phyloP scores from a whole-genome alignment of 2,888 invertebrate species.

The Monochamus alternatus region DNA sequence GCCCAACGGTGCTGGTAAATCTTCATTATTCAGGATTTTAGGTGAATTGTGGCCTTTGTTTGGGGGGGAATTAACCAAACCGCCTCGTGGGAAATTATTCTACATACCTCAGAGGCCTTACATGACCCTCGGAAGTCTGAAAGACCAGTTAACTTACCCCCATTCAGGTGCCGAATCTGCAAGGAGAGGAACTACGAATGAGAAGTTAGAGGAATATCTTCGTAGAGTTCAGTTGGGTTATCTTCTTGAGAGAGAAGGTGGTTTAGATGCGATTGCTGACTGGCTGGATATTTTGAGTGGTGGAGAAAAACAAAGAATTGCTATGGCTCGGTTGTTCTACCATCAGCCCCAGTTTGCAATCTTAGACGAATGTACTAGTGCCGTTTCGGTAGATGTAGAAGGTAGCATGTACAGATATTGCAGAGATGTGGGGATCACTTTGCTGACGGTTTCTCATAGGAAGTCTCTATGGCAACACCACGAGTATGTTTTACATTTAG shows the following conservation, averaged over 20 bases:
- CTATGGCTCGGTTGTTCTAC: slow-evolving; percentile 98
- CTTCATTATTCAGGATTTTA: slow-evolving; percentile 95
- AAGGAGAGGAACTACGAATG: slow-evolving; percentile 84
- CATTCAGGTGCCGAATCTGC: slow-evolving; percentile 91
- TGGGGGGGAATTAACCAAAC: slow-evolving; percentile 92
- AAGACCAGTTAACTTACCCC: slow-evolving; percentile 95
- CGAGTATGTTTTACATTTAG: slow-evolving; percentile 96
- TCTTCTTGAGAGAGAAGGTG: slow-evolving; percentile 87
- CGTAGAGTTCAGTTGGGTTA: slow-evolving; percentile 89
- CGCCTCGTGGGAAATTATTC: slow-evolving; percentile 95
- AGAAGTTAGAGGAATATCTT: slow-evolving; percentile 83
- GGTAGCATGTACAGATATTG: slow-evolving; percentile 98
- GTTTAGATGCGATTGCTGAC: slow-evolving; percentile 94
- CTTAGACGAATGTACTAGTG: slow-evolving; percentile 98
- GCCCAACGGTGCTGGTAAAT: slow-evolving; percentile 99
- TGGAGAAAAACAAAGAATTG: slow-evolving; percentile 98
- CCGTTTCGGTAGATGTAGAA: slow-evolving; percentile 98
- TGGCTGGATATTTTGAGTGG: slow-evolving; percentile 99
- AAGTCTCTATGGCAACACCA: slow-evolving; percentile 98
- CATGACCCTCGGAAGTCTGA: slow-evolving; percentile 95
- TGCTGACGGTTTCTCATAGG: slow-evolving; percentile 98
- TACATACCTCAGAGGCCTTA: slow-evolving; percentile 98
- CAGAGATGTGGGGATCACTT: slow-evolving; percentile 88
- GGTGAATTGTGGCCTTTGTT: slow-evolving; percentile 99
- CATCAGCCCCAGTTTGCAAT: slow-evolving; percentile 99